These are phyloP conservation scores for Drosophila funebris DNA, from an alignment of 1,140 invertebrate genomes.

Conservation along the genomic window DNA sequence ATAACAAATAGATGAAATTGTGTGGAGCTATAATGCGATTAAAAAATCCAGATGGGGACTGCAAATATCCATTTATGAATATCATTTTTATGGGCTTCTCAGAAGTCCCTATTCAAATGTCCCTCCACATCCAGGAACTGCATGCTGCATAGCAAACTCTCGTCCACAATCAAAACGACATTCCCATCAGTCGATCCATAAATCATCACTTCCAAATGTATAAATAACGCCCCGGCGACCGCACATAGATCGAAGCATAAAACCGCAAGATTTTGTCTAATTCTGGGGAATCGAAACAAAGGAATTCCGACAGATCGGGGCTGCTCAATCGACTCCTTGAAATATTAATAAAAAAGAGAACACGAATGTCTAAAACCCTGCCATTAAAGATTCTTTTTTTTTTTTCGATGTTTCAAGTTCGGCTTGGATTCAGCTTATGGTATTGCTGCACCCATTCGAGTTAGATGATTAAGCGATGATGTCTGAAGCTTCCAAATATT, in stretches of 20 bases:
- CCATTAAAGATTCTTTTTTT: slow-evolving; percentile 59
- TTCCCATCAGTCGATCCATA: slow-evolving; percentile 48
- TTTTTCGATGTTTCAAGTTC: slow-evolving; percentile 35
- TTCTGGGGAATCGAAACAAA: slow-evolving; percentile 72
- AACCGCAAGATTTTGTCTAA: slow-evolving; percentile 63
- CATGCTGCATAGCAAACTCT: slow-evolving; percentile 36
- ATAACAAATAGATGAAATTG: slow-evolving; percentile 52
- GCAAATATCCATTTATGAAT: slow-evolving; percentile 22
- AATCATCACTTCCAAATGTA: slow-evolving; percentile 60
- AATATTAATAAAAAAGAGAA: slow-evolving; percentile 59
- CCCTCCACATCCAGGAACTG: slow-evolving; percentile 8
- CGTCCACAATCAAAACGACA: slow-evolving; percentile 36
- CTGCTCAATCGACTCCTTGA: slow-evolving; percentile 44
- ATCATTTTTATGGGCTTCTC: slow-evolving; percentile 23
- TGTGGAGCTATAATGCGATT: slow-evolving; percentile 66
- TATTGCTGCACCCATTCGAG: slow-evolving; percentile 62
- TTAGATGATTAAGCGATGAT: slow-evolving; percentile 66
- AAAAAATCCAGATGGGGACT: slow-evolving; percentile 12
- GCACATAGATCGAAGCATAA: slow-evolving; percentile 57
- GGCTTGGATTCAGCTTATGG: slow-evolving; percentile 7
- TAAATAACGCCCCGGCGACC: slow-evolving; percentile 53
- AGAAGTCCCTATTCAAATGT: slow-evolving; percentile 12
- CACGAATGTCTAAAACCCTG: slow-evolving; percentile 34
- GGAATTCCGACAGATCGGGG: slow-evolving; percentile 28
- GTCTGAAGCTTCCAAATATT: slow-evolving; percentile 62